Conservation (phyloP, 2,888 invertebrate species). For the Priocnemis perturbator region DNA sequence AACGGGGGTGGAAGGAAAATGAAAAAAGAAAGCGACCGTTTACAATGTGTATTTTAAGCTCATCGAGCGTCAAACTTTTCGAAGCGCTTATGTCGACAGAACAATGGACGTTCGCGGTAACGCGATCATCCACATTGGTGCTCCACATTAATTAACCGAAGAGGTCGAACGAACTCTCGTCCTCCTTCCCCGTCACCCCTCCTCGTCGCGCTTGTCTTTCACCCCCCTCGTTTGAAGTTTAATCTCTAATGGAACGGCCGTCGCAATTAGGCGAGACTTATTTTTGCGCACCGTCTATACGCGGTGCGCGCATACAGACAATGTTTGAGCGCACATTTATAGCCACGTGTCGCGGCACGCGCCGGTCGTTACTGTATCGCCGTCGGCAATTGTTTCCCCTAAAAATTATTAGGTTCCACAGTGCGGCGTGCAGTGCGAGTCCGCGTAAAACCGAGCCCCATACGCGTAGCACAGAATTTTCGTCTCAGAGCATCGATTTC, state of each 20-base stretch:
- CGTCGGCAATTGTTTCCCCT: slow-evolving; percentile 66
- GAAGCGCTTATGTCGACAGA: not conserved
- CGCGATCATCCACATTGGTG: not conserved
- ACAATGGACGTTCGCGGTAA: too few species aligned
- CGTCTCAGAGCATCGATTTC: not conserved
- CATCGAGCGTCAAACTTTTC: too few species aligned
- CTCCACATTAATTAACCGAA: slow-evolving; percentile 58
- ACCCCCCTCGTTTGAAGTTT: slow-evolving; percentile 64
- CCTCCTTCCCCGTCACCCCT: slow-evolving; percentile 5
- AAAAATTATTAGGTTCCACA: slow-evolving; percentile 56
- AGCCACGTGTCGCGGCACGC: slow-evolving; percentile 69
- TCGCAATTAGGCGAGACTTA: slow-evolving; percentile 68
- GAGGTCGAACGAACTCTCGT: slow-evolving; percentile 21
- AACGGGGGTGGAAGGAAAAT: too few species aligned
- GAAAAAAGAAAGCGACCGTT: not conserved
- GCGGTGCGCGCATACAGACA: slow-evolving; percentile 26
- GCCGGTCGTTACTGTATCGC: slow-evolving; percentile 67
- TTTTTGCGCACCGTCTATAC: slow-evolving; percentile 51
- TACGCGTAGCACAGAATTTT: not conserved
- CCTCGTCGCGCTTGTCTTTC: too few species aligned
- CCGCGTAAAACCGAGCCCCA: not conserved
- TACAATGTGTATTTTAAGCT: not conserved
- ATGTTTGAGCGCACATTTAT: slow-evolving; percentile 62
- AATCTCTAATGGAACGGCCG: slow-evolving; percentile 69
- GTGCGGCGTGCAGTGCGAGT: not conserved